A percentile compares a stretch with the other conserved stretches of the same genome.
These are phyloP conservation scores for Paracanthobrama guichenoti DNA, from an alignment of 2,113 vertebrate species.

Conservation along the genomic window DNA sequence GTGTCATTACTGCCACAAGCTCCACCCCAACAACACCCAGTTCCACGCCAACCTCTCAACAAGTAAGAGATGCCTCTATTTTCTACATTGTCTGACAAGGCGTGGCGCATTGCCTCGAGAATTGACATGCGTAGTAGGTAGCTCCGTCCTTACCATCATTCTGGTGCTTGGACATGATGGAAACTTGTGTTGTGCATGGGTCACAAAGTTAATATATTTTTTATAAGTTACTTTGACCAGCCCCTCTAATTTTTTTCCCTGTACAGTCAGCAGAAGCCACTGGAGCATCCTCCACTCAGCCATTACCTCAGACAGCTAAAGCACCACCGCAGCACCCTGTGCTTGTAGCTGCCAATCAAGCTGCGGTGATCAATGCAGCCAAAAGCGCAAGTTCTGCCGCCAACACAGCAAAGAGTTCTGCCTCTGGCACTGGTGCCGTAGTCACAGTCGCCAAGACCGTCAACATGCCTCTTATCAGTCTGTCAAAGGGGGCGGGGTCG, in stretches of 20 bases:
- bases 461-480: constrained; percentile 70
- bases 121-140: too few species aligned
- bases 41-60: constrained; percentile 68
- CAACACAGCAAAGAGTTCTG: constrained; percentile 42
- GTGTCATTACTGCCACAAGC: constrained; percentile 87
- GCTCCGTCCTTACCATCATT: neutral
- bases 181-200: neutral
- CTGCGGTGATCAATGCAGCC: constrained; percentile 74
- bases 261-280: constrained; percentile 53
- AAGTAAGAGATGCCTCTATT: constrained; percentile 57
- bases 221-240: neutral
- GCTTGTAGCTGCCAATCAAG: constrained; percentile 76
- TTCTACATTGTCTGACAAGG: too few species aligned
- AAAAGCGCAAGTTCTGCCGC: constrained; percentile 69
- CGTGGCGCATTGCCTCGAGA: too few species aligned
- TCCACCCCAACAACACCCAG: constrained; percentile 76
- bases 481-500: constrained; percentile 68
- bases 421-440: constrained; percentile 50
- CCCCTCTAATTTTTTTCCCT: neutral
- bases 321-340: constrained; percentile 69
- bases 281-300: constrained; percentile 16
- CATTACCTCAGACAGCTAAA: constrained; percentile 55
- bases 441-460: constrained; percentile 67
- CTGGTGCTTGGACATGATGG: neutral
- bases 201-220: neutral